Conservation (phyloP, 2,113 vertebrate genomes). For the Barnardius zonarius region DNA sequence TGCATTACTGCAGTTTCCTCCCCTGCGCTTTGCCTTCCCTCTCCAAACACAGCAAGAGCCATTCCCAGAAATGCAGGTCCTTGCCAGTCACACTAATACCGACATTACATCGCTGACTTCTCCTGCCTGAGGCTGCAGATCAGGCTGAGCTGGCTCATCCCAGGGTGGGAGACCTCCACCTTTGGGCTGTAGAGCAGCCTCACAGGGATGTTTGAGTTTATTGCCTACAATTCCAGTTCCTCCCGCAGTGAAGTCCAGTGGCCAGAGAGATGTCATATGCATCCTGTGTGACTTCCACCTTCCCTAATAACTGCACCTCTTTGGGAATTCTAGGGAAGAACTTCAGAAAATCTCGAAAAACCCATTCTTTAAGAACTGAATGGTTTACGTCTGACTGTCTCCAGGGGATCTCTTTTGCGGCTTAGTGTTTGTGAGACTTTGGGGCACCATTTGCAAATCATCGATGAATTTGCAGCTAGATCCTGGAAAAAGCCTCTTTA, state of each 20-base stretch:
- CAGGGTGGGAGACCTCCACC: rapidly evolving
- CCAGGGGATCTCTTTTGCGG: not conserved
- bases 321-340: not conserved
- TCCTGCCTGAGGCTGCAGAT: not conserved
- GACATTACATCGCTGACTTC: rapidly evolving
- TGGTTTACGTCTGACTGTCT: not conserved
- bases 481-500: not conserved
- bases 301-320: not conserved
- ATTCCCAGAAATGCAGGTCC: not conserved
- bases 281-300: not conserved
- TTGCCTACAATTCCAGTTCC: not conserved
- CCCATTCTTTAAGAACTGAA: not conserved
- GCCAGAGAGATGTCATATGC: not conserved
- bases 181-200: not conserved
- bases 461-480: not conserved
- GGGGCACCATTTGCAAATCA: not conserved
- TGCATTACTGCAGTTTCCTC: not conserved
- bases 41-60: not conserved
- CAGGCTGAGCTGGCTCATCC: not conserved
- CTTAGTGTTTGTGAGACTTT: not conserved
- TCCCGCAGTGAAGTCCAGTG: not conserved
- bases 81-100: not conserved
- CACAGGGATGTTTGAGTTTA: not conserved
- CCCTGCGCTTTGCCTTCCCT: not conserved
- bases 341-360: not conserved